Percentiles rank a stretch among this genome's conserved stretches.
Conservation (phyloP, 2,113 vertebrate genomes). For the Strigops habroptila region DNA sequence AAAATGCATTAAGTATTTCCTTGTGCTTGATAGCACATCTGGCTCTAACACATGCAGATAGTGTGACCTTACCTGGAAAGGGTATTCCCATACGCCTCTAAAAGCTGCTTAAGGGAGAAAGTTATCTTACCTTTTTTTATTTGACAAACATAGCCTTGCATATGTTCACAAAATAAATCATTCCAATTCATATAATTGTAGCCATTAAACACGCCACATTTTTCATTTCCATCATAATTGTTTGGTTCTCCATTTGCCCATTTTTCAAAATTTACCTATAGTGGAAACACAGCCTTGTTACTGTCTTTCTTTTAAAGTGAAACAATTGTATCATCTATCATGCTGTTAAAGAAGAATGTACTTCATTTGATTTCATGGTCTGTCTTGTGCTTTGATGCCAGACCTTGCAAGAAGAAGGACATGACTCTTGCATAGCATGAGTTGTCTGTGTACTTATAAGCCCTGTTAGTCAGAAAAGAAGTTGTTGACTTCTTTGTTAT, state of each 20-base stretch:
- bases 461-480: not conserved
- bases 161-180: slow-evolving; percentile 83
- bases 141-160: slow-evolving; percentile 87
- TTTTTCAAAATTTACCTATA: slow-evolving; percentile 81
- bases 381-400: not conserved
- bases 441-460: not conserved
- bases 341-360: not conserved
- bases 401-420: not conserved
- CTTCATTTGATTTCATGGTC: not conserved
- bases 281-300: not conserved
- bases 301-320: not conserved
- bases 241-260: slow-evolving; percentile 90
- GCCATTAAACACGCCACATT: slow-evolving; percentile 75
- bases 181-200: slow-evolving; percentile 80
- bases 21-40: not conserved
- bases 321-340: not conserved
- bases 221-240: slow-evolving; percentile 85
- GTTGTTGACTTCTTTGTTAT: not conserved
- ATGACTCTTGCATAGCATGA: not conserved
- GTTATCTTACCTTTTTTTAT: slow-evolving; percentile 82
- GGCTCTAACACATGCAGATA: not conserved
- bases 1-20: not conserved
- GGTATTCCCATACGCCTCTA: not conserved
- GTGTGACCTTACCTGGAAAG: not conserved
- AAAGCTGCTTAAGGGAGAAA: not conserved